Evolutionary conservation across 2,888 invertebrate species (phyloP).

Genomic region (Chydorus sphaericus): DNA sequence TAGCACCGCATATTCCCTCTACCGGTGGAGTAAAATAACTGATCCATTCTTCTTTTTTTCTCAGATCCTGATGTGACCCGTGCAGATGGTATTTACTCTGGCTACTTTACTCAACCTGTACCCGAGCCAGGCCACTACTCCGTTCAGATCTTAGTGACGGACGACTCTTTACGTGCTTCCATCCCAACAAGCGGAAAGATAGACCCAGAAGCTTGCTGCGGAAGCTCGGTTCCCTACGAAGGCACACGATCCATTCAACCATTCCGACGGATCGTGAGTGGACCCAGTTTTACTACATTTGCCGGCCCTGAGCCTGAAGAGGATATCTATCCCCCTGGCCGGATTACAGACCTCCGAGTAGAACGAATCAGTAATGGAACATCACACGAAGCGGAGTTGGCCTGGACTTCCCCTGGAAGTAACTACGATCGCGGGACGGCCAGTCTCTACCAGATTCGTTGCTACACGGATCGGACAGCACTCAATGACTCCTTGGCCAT

Average conservation of each 20-base stretch:
- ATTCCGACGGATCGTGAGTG: slow-evolving; percentile 22
- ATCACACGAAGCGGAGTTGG: slow-evolving; percentile 24
- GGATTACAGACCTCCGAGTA: slow-evolving; percentile 26
- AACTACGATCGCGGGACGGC: slow-evolving; percentile 26
- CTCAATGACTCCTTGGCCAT: slow-evolving; percentile 24
- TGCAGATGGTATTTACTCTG: slow-evolving; percentile 31
- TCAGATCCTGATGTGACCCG: slow-evolving; percentile 28
- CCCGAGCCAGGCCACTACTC: slow-evolving; percentile 24
- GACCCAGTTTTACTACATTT: slow-evolving; percentile 23
- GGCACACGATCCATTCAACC: slow-evolving; percentile 22
- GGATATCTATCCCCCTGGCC: slow-evolving; percentile 25
- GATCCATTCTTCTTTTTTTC: background rate
- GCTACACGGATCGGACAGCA: slow-evolving; percentile 23
- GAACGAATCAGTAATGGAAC: slow-evolving; percentile 22
- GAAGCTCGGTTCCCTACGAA: slow-evolving; percentile 22
- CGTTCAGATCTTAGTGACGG: slow-evolving; percentile 24
- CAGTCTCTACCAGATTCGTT: slow-evolving; percentile 24
- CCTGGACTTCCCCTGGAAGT: slow-evolving; percentile 28
- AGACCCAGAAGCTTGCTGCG: slow-evolving; percentile 21
- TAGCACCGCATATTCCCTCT: background rate
- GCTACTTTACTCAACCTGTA: slow-evolving; percentile 27
- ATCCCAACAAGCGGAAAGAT: slow-evolving; percentile 16
- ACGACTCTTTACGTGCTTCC: slow-evolving; percentile 23
- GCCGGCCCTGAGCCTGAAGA: slow-evolving; percentile 20
- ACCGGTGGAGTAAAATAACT: background rate